These are phyloP conservation scores for Nematopogon swammerdamellus DNA, from an alignment of 2,888 invertebrate species.

Conservation along the genomic window DNA sequence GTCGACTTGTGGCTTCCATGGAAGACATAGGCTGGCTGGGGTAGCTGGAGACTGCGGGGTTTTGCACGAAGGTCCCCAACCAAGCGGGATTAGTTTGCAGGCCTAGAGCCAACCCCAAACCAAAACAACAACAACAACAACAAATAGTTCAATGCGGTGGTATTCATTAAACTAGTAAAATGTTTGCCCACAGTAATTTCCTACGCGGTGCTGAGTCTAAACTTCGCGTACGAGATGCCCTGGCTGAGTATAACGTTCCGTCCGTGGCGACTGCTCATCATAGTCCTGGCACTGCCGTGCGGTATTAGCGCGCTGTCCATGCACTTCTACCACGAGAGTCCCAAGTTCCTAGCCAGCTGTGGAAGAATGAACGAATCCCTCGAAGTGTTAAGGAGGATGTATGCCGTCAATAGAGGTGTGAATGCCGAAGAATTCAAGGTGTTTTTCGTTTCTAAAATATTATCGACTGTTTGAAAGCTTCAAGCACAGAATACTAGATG, in stretches of 20 bases:
- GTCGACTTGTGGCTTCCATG: too few relatives aligned
- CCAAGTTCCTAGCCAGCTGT: slow-evolving; percentile 5
- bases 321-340: slow-evolving; percentile 2
- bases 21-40: too few relatives aligned
- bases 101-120: too few relatives aligned
- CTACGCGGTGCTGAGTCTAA: background rate
- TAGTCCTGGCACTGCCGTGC: slow-evolving; percentile 1
- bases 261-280: slow-evolving; percentile 3
- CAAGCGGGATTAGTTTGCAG: too few relatives aligned
- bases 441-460: too few relatives aligned
- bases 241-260: slow-evolving; percentile 1
- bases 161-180: background rate
- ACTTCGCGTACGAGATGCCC: slow-evolving; percentile 1
- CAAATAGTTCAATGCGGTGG: background rate
- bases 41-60: too few relatives aligned
- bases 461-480: too few relatives aligned
- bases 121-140: too few relatives aligned
- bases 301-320: slow-evolving; percentile 1
- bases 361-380: slow-evolving; percentile 2
- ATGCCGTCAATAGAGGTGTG: too few relatives aligned
- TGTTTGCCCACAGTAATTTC: background rate
- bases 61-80: too few relatives aligned
- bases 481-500: too few relatives aligned
- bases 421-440: too few relatives aligned
- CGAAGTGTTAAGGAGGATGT: background rate